Percentiles rank a stretch among this genome's conserved stretches.
Evolutionary conservation across 2,113 vertebrate genomes (phyloP).

Genomic region (Phyllostomus discolor): DNA sequence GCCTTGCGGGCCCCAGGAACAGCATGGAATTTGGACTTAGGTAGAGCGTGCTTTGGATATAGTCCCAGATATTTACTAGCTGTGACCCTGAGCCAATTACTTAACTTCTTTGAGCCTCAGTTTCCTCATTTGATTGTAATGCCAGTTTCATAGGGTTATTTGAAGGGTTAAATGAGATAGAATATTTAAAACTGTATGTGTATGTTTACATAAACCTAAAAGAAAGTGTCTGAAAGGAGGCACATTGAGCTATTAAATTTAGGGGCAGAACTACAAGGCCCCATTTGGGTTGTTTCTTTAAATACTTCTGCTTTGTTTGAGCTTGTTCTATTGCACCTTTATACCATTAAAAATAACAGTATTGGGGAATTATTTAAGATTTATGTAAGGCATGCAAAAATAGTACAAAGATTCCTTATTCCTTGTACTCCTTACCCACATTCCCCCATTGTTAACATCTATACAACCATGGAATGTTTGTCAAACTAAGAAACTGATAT

Average conservation of each 20-base stretch:
- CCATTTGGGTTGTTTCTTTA: not conserved
- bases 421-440: not conserved
- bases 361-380: not conserved
- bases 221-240: conserved; percentile 2
- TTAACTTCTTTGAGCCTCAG: not conserved
- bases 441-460: not conserved
- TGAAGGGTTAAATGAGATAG: not conserved
- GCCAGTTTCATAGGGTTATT: not conserved
- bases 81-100: not conserved
- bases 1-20: not conserved
- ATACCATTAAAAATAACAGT: not conserved
- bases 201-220: not conserved
- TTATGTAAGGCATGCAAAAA: not conserved
- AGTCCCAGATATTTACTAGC: not conserved
- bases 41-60: not conserved
- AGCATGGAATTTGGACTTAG: not conserved
- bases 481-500: conserved; percentile 12
- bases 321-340: not conserved
- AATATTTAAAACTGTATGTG: not conserved
- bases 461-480: not conserved
- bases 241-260: not conserved
- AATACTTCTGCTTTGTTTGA: not conserved
- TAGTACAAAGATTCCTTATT: not conserved
- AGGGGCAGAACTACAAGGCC: not conserved
- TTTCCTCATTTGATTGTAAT: not conserved